Evolutionary conservation across 2,797 vertebrate genomes (phyloP).

Genomic region (Balearica regulorum): DNA sequence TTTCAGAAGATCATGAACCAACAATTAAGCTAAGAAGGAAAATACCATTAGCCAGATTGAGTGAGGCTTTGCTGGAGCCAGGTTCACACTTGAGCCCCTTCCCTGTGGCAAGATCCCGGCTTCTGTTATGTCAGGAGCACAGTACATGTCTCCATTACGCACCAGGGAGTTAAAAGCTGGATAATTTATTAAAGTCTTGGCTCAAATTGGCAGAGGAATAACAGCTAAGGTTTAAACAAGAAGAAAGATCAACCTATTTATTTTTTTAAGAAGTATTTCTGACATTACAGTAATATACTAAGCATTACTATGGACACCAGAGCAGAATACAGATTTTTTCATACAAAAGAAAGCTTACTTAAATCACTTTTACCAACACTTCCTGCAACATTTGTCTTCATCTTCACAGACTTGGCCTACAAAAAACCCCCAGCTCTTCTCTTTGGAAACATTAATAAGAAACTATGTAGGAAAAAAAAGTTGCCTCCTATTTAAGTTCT

Average conservation of each 20-base stretch:
- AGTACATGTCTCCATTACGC: rapidly evolving
- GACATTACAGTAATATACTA: background rate
- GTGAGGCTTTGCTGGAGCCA: background rate
- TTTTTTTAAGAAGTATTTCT: background rate
- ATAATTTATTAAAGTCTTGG: background rate
- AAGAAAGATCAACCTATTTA: background rate
- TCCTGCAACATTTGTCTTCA: background rate
- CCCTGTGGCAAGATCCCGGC: background rate
- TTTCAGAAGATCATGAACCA: background rate
- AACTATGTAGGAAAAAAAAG: background rate
- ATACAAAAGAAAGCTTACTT: background rate
- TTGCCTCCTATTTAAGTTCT: background rate
- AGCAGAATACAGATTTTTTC: background rate
- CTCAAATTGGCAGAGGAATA: background rate
- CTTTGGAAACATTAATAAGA: background rate
- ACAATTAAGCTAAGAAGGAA: background rate
- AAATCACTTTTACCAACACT: background rate
- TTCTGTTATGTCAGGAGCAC: background rate
- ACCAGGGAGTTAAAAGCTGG: background rate
- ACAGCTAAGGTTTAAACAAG: background rate
- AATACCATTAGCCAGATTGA: background rate
- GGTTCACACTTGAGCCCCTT: rapidly evolving
- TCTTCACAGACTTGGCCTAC: background rate
- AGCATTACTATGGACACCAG: background rate
- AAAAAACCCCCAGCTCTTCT: rapidly evolving